These are phyloP conservation scores for Bucco capensis DNA, from an alignment of 2,113 vertebrate genomes.

Conservation along the genomic window DNA sequence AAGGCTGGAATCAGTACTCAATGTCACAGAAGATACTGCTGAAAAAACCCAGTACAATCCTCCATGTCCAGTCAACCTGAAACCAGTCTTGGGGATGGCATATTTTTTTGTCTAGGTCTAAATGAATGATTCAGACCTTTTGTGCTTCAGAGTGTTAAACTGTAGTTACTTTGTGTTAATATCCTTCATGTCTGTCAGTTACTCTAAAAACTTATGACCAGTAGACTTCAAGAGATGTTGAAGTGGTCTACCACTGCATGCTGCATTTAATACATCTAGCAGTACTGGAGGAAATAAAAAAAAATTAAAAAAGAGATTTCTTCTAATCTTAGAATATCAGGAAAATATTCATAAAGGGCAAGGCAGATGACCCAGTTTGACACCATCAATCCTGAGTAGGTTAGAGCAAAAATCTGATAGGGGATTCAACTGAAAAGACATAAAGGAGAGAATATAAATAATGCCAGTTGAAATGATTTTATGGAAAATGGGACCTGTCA, in stretches of 20 bases:
- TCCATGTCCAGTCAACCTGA: background rate
- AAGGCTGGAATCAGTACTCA: background rate
- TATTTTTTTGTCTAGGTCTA: background rate
- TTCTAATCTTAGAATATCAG: background rate
- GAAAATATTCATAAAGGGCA: background rate
- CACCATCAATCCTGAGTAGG: background rate
- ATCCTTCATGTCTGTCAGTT: background rate
- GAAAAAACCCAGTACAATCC: background rate
- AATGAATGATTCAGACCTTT: background rate
- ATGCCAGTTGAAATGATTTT: background rate
- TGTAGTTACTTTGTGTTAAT: background rate
- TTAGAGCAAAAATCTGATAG: background rate
- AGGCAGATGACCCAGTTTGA: background rate
- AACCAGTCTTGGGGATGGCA: background rate
- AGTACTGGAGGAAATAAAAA: rapidly evolving
- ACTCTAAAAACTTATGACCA: background rate
- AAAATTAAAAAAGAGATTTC: background rate
- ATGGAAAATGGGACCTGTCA: background rate
- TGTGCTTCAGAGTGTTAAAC: background rate
- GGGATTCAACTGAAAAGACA: background rate
- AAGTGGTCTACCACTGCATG: background rate
- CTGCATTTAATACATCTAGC: background rate
- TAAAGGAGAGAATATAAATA: background rate
- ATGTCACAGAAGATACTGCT: background rate
- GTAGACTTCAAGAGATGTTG: background rate